phyloP scores from a whole-genome alignment of 2,113 vertebrate genomes.

The Hippocampus zosterae region DNA sequence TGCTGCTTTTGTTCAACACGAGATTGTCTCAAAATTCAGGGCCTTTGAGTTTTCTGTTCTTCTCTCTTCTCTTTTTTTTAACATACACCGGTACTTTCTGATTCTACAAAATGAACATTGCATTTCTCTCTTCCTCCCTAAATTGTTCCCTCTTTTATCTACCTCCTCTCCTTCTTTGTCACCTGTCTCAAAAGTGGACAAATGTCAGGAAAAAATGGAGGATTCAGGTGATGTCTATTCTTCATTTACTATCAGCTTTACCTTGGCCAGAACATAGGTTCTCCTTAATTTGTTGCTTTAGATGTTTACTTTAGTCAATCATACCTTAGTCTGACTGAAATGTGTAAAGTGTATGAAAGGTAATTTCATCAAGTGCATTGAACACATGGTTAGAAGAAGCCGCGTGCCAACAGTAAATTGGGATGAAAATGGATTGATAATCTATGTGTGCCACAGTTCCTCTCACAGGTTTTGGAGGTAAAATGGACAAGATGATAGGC shows the following conservation, averaged over 20 bases:
- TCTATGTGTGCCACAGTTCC: too few species aligned
- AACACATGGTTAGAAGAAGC: too few species aligned
- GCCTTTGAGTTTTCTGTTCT: background rate
- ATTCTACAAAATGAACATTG: conserved; percentile 18
- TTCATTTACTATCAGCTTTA: conserved; percentile 77
- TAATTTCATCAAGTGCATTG: background rate
- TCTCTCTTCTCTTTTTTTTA: conserved; percentile 3
- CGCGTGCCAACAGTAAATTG: too few species aligned
- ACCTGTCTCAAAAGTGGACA: conserved; percentile 75
- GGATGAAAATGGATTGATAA: too few species aligned
- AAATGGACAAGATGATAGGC: too few species aligned
- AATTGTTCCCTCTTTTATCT: conserved; percentile 68
- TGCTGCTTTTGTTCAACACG: background rate
- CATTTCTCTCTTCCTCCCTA: conserved; percentile 21
- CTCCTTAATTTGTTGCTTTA: conserved; percentile 19
- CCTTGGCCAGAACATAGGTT: conserved; percentile 62
- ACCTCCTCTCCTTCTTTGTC: conserved; percentile 53
- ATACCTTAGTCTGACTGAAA: background rate
- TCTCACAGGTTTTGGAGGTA: too few species aligned
- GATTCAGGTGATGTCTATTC: conserved; percentile 90
- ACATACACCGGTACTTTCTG: conserved; percentile 5
- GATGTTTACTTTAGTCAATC: background rate
- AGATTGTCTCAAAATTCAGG: conserved; percentile 2
- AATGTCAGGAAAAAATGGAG: conserved; percentile 75
- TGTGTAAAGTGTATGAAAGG: background rate